Evolutionary conservation across 1,140 invertebrate species (phyloP).

Genomic region (Tetragnatha versicolor): DNA sequence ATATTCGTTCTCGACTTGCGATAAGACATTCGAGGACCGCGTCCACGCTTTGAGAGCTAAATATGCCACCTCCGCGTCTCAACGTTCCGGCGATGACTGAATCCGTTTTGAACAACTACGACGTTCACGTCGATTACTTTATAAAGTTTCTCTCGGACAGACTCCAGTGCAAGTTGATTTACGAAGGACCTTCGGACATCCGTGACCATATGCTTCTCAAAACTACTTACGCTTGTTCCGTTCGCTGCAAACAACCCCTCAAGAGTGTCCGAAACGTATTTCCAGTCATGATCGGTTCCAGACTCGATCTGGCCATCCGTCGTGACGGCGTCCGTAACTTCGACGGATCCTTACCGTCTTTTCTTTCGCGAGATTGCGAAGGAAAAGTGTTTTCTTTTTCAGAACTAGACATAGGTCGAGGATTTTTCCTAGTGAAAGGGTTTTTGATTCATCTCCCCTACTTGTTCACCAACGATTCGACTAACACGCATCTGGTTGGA

Average conservation of each 20-base stretch:
- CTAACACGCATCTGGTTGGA: background rate
- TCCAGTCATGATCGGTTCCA: background rate
- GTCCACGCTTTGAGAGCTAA: background rate
- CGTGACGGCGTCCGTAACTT: background rate
- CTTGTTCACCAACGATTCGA: constrained; percentile 12
- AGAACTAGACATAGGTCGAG: background rate
- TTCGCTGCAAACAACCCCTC: background rate
- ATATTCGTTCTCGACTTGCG: background rate
- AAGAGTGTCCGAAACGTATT: background rate
- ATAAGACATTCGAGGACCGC: background rate
- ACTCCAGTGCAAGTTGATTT: background rate
- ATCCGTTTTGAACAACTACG: background rate
- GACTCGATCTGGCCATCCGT: background rate
- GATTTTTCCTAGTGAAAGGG: constrained; percentile 5
- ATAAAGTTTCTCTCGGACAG: background rate
- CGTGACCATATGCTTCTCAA: background rate
- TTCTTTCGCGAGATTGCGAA: too few species aligned
- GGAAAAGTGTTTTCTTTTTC: background rate
- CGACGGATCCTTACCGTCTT: background rate
- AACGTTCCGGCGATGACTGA: too few species aligned
- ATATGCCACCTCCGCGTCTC: background rate
- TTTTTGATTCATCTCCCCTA: background rate
- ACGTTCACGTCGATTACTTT: background rate
- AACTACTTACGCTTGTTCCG: background rate
- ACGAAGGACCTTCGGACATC: background rate